Evolutionary conservation across 2,888 invertebrate species (phyloP), one percentile per base, ranked within the genome.

Genomic region (Ophonus ardosiacus): DNA sequence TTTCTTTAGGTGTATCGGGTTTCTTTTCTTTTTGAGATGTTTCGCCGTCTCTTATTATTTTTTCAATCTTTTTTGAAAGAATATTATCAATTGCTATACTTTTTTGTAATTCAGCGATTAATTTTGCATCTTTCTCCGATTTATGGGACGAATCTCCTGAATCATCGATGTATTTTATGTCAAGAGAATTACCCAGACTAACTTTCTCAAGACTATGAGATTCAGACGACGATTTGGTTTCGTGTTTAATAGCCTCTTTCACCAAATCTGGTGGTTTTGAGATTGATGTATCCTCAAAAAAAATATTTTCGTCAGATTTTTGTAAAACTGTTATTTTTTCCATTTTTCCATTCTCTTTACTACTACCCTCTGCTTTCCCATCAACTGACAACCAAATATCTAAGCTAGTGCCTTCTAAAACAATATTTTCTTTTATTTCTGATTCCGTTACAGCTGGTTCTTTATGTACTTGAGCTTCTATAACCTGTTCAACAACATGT

Each of bases 401-500:
- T 81, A 92, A 89, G 86, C 91, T 91, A 8, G 91, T 91, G 8
- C 92, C 92, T 88, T 92, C 91, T 40, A 92, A 86, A 71, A 91
- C 90, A 21, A 91, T 88, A 86, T 89, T 88, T 76, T 91, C 90
- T 81, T 90, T 87, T 13, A 87, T 85, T 51, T 87, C 87, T 8
- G 86, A 86, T 63, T 88, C 88, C 91, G 74, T 31, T 6, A 81
- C 91, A 83, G 88, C 88, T 24, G 90, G 89, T 83, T 89, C 90
- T 6, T 92, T 90, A 88, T 93, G 93, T 81, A 92, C 91, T 83
- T 93, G 93, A 10, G 57, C 78, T 61, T 80, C 91, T 0, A 92
- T 92, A 65, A 92, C 90, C 90, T 92, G 93, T 87, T 92, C 92
- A 88, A 92, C 92, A 86, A 92, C 92, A 89, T 93, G 92, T 81